Evolutionary conservation across 2,113 vertebrate species (phyloP).

Genomic region (Hemiscyllium ocellatum): DNA sequence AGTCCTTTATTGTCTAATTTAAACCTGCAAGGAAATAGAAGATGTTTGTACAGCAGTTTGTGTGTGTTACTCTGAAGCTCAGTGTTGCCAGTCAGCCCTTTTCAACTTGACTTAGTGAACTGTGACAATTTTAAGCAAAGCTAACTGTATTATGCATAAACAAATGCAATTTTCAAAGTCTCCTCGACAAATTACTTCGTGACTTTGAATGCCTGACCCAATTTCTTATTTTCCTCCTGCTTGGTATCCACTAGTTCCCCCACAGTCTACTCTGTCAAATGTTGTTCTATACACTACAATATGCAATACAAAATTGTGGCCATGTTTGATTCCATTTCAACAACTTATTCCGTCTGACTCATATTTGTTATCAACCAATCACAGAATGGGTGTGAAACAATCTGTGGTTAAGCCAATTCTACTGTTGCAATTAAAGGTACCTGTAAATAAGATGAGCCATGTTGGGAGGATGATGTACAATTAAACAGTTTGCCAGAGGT

Average conservation of each 20-base stretch:
- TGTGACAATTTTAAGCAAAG: not conserved
- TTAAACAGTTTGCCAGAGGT: not conserved
- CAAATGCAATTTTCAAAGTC: slow-evolving; percentile 14
- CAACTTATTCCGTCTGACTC: not conserved
- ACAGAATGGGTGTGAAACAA: not conserved
- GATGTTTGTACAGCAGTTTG: not conserved
- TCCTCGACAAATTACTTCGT: not conserved
- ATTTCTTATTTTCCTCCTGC: not conserved
- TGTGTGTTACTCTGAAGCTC: not conserved
- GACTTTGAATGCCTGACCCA: not conserved
- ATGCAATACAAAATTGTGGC: not conserved
- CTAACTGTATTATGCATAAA: not conserved
- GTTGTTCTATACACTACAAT: not conserved
- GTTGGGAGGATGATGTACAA: not conserved
- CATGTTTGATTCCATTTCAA: not conserved
- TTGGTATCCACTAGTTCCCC: not conserved
- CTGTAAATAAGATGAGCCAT: not conserved
- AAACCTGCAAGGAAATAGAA: not conserved
- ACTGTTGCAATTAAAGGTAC: not conserved
- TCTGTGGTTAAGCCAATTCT: not conserved
- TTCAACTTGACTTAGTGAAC: not conserved
- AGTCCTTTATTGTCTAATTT: not conserved
- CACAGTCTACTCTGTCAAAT: not conserved
- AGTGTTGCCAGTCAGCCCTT: not conserved
- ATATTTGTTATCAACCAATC: not conserved